phyloP scores from a whole-genome alignment of 2,888 invertebrate species.

The Auanema freiburgensis region DNA sequence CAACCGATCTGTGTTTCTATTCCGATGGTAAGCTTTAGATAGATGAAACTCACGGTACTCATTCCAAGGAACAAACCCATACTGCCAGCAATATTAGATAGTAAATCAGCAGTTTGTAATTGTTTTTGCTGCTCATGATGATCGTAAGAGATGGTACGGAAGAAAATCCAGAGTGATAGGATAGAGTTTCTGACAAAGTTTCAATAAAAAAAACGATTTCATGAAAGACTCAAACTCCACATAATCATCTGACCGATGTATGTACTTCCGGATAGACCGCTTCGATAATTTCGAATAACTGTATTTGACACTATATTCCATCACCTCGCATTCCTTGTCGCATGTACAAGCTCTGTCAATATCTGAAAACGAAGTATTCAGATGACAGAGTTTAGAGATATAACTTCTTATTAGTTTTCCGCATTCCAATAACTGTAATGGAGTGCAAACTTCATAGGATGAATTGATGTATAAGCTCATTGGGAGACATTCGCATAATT shows the following conservation, averaged over 20 bases:
- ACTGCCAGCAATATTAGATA: slow-evolving; percentile 54
- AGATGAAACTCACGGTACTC: slow-evolving; percentile 43
- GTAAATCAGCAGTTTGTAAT: slow-evolving; percentile 48
- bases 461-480: slow-evolving; percentile 16
- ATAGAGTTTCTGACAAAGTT: slow-evolving; percentile 27
- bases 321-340: slow-evolving; percentile 37
- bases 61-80: slow-evolving; percentile 57
- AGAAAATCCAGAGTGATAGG: slow-evolving; percentile 32
- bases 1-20: neutral
- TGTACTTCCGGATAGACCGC: slow-evolving; percentile 6
- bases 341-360: slow-evolving; percentile 22
- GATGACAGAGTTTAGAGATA: neutral
- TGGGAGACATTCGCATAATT: slow-evolving; percentile 39
- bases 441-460: slow-evolving; percentile 19
- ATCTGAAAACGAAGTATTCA: neutral
- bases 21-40: neutral
- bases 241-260: slow-evolving; percentile 13
- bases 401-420: slow-evolving; percentile 10
- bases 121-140: slow-evolving; percentile 51
- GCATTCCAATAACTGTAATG: slow-evolving; percentile 23
- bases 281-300: slow-evolving; percentile 25
- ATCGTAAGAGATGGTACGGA: slow-evolving; percentile 45
- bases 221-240: slow-evolving; percentile 24
- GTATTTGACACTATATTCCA: slow-evolving; percentile 30
- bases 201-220: slow-evolving; percentile 9